These are phyloP conservation scores for Patiria miniata DNA, from an alignment of 35 echinoderm and acorn worm genomes.

Conservation along the genomic window DNA sequence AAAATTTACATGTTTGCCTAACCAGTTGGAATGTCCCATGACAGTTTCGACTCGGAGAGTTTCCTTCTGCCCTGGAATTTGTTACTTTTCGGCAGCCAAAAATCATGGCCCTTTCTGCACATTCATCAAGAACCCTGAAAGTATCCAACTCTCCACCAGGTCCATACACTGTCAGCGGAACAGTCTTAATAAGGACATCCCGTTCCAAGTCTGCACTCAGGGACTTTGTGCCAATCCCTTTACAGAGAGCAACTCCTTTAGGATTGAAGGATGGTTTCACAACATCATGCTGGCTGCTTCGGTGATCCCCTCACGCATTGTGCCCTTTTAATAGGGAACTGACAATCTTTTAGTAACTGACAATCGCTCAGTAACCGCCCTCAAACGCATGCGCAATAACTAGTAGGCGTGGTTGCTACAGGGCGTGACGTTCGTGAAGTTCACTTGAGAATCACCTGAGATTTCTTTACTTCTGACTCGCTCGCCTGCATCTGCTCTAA, in stretches of 20 bases:
- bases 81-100: not conserved
- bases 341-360: not conserved
- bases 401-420: too few species aligned
- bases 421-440: too few species aligned
- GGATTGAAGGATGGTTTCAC: not conserved
- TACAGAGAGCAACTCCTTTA: not conserved
- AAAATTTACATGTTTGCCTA: slow-evolving; percentile 22
- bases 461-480: too few species aligned
- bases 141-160: not conserved
- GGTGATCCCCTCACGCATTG: slow-evolving; percentile 4
- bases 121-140: slow-evolving; percentile 16
- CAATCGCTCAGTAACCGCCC: too few species aligned
- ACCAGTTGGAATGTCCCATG: slow-evolving; percentile 9
- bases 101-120: slow-evolving; percentile 5
- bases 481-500: too few species aligned
- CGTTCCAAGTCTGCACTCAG: not conserved
- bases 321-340: not conserved
- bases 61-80: not conserved
- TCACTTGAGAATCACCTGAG: too few species aligned
- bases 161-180: not conserved
- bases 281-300: slow-evolving; percentile 21
- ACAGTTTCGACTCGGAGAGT: slow-evolving; percentile 4
- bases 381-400: too few species aligned
- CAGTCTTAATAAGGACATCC: slow-evolving; percentile 7
- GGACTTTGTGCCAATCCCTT: not conserved